Percentiles rank a stretch among this genome's conserved stretches.
Conservation (phyloP, 92 coral and sea anemone species). For the Parazoanthus swiftii region DNA sequence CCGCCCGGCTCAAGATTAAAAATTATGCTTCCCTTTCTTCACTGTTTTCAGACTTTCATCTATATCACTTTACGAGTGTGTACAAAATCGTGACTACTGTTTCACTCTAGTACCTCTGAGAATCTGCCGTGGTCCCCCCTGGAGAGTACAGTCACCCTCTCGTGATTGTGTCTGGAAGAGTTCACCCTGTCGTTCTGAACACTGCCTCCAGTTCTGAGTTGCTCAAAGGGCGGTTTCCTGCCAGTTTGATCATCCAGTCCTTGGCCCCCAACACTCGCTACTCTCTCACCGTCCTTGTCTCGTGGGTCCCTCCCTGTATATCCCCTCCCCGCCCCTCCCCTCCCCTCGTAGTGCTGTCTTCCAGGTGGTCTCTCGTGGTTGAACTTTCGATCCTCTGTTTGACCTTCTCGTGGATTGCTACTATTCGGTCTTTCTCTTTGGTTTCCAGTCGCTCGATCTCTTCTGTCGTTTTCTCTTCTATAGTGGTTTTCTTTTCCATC, state of each 20-base stretch:
- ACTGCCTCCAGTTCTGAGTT: conserved; percentile 11
- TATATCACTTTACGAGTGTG: no score
- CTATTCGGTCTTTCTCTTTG: conserved; percentile 19
- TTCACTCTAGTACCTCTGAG: conserved; percentile 9
- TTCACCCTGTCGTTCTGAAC: conserved; percentile 4
- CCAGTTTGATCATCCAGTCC: conserved; percentile 4
- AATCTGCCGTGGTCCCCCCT: conserved; percentile 25
- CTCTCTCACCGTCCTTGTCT: conserved; percentile 44
- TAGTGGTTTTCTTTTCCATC: conserved; percentile 28
- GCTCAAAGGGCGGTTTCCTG: conserved; percentile 33
- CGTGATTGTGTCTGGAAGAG: conserved; percentile 24
- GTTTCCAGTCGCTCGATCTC: conserved; percentile 6
- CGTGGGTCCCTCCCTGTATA: conserved; percentile 21
- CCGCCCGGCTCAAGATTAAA: no score
- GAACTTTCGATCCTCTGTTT: conserved; percentile 31
- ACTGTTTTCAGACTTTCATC: no score
- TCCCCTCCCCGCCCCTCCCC: conserved; percentile 26
- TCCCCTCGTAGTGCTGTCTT: conserved; percentile 42
- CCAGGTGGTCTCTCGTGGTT: conserved; percentile 54
- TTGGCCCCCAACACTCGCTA: conserved; percentile 15
- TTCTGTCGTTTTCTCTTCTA: conserved; percentile 26
- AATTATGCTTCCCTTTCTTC: no score
- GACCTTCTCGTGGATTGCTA: conserved; percentile 7
- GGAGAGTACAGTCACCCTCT: conserved; percentile 18
- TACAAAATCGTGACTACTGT: no score